Evolutionary conservation across 2,113 vertebrate species (phyloP), one percentile per base, ranked within the genome.

Genomic region (Chauna torquata): DNA sequence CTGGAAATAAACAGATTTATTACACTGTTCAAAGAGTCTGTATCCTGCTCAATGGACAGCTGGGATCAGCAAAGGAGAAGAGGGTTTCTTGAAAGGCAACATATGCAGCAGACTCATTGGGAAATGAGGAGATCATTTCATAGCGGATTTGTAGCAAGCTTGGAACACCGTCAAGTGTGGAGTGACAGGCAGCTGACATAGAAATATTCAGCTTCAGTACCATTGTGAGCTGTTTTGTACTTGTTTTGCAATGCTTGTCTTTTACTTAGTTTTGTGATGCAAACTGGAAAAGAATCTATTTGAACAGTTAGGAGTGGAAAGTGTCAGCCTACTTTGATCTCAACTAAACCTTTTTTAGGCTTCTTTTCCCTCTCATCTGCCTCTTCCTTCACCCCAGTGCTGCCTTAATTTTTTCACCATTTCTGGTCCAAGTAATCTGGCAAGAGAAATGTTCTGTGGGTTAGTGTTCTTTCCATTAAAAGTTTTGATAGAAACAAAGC

Each of bases 371-470:
- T 70, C n/a, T 88, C 88, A 84, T 94, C 40, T 82, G 20, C 96
- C 79, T 95, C 36, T 71, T 84, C 75, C 4, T 94, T 12, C 52
- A 70, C 49, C 19, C 75, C 0, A 18, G 71, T 7, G 45, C 72
- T 57, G 27, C 40, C 40, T 86, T 25, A 83, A 72, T 32, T 86
- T 92, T 94, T 72, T 96, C 84, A 79, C 70, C 22, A 6, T 90
- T 89, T 94, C 91, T 94, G 70, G 70, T 89, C 90, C 93, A 94
- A 96, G 44, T 92, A 82, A 85, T 94, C 82, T 94, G 93, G 94
- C 89, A 94, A 86, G 88, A 88, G 92, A 90, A 94, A 93, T 95
- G 85, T 90, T 95, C 82, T 93, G 79, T 1, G 85, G 79, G 90
- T 96, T 95, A 96, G 42, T 83, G 86, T 96, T 92, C 85, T 92